Percentiles rank a stretch among this genome's conserved stretches.
These are phyloP conservation scores for Maccullochella peelii DNA, from an alignment of 2,113 vertebrate species.

Conservation along the genomic window DNA sequence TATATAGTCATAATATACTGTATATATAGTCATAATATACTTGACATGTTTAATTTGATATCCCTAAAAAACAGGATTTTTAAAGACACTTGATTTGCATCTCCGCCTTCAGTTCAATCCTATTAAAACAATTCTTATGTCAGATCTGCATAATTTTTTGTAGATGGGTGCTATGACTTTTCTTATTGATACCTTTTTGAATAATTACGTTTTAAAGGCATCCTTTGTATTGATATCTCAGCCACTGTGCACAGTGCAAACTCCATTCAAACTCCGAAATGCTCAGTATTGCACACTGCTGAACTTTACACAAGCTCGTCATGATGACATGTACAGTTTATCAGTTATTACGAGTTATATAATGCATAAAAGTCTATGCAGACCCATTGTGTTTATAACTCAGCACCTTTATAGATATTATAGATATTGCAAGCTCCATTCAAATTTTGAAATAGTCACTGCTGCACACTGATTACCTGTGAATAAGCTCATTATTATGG, in stretches of 20 bases:
- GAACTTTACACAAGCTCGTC: no score
- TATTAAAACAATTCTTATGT: background rate
- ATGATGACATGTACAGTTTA: no score
- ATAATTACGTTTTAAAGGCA: background rate
- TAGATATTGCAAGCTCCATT: background rate
- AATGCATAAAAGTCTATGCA: background rate
- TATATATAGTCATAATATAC: no score
- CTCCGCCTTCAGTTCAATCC: background rate
- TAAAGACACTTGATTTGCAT: background rate
- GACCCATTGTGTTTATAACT: background rate
- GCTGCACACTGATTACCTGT: background rate
- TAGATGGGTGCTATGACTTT: background rate
- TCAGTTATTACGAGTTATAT: background rate
- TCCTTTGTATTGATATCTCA: background rate
- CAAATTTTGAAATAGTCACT: background rate
- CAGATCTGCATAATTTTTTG: background rate
- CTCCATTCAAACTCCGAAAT: no score
- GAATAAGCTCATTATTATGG: background rate
- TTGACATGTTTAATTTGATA: background rate
- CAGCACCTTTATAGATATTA: background rate
- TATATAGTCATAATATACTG: background rate
- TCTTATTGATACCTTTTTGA: background rate
- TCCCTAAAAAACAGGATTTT: background rate
- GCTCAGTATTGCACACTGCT: background rate
- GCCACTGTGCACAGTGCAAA: no score